Evolutionary conservation across 2,888 invertebrate genomes (phyloP).

Genomic region (Ecdyonurus torrentis): DNA sequence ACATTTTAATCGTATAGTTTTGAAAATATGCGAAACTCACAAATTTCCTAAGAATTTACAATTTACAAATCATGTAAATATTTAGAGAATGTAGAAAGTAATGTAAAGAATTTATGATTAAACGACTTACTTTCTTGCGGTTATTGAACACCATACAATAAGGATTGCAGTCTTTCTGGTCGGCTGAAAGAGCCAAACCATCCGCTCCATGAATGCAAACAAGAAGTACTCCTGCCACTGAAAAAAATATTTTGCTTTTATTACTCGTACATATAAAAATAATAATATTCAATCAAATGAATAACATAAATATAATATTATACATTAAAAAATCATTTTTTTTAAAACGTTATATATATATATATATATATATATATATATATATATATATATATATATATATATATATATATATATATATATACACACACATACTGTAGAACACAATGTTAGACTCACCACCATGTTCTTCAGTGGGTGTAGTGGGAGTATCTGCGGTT

Average conservation of each 20-base stretch:
- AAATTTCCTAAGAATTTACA: neutral
- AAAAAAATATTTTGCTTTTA: slow-evolving; percentile 8
- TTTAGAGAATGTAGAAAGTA: too few relatives aligned
- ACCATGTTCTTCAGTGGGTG: neutral
- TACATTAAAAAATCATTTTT: too few relatives aligned
- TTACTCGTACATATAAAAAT: too few relatives aligned
- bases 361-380: too few relatives aligned
- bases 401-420: too few relatives aligned
- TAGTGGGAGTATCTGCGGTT: slow-evolving; percentile 12
- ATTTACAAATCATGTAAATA: neutral
- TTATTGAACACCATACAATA: slow-evolving; percentile 36
- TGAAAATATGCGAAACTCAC: neutral
- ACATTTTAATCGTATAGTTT: neutral
- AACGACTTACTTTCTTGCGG: slow-evolving; percentile 30
- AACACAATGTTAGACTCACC: too few relatives aligned
- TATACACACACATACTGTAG: too few relatives aligned
- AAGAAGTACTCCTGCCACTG: slow-evolving; percentile 29
- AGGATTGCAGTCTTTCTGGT: slow-evolving; percentile 30
- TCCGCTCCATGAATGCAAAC: slow-evolving; percentile 33
- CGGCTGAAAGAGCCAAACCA: slow-evolving; percentile 26
- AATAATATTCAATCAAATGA: too few relatives aligned
- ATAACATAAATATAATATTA: too few relatives aligned
- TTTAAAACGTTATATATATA: too few relatives aligned
- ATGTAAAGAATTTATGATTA: too few relatives aligned
- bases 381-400: too few relatives aligned